Evolutionary conservation across 2,888 invertebrate genomes (phyloP).

Genomic region (Nudaria mundana): DNA sequence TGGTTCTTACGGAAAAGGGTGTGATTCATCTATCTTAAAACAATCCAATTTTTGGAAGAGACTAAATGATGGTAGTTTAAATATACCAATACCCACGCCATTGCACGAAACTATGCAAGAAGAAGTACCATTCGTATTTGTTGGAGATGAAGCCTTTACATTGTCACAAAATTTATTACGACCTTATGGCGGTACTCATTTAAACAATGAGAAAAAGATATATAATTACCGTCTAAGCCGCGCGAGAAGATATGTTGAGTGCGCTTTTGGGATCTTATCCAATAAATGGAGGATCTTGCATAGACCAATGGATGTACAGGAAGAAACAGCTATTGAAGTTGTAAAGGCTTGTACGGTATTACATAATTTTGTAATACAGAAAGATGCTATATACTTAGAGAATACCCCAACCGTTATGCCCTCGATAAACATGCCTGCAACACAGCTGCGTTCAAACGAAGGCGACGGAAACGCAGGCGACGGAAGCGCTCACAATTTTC

Average conservation of each 20-base stretch:
- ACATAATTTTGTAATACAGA: background rate
- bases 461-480: slow-evolving; percentile 2
- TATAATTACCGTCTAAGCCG: slow-evolving; percentile 1
- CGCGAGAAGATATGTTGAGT: slow-evolving; percentile 2
- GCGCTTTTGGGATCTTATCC: background rate
- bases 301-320: slow-evolving; percentile 1
- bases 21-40: slow-evolving; percentile 6
- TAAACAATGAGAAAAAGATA: background rate
- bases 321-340: slow-evolving; percentile 10
- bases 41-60: slow-evolving; percentile 12
- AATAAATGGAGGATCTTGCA: slow-evolving; percentile 3
- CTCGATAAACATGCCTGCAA: slow-evolving; percentile 4
- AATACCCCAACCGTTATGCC: slow-evolving; percentile 6
- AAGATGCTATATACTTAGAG: slow-evolving; percentile 8
- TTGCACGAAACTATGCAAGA: slow-evolving; percentile 3
- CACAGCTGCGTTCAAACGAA: slow-evolving; percentile 1
- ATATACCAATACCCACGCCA: slow-evolving; percentile 12
- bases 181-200: slow-evolving; percentile 2
- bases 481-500: slow-evolving; percentile 1
- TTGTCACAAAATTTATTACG: slow-evolving; percentile 2
- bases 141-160: too few species aligned
- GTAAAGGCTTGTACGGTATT: too few species aligned
- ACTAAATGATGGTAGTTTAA: slow-evolving; percentile 11
- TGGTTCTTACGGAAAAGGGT: background rate
- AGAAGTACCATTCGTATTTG: slow-evolving; percentile 3